Evolutionary conservation across 2,113 vertebrate species (phyloP), one percentile per base, ranked within the genome.

Genomic region (Pluvialis apricaria): DNA sequence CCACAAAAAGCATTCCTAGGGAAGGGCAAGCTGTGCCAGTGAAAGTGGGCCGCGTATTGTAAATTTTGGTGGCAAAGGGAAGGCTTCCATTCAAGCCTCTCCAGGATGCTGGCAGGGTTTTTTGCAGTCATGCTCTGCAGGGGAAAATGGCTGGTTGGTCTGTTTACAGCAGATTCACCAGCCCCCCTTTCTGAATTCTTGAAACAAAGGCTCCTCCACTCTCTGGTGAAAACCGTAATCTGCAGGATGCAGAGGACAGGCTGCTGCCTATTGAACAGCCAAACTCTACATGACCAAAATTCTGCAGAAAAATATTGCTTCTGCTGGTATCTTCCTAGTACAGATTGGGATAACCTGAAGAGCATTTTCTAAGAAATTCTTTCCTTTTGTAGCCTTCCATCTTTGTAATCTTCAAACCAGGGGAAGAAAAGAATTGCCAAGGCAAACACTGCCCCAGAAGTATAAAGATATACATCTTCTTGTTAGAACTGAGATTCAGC

Each of bases 101-200:
- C 71, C 6, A 4, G 85, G 86, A 76, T 68, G 77, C 64, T 95
- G 97, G 95, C 76, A 81, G 2, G 1, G 44, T 9, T 89, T 92
- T 92, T 52, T 86, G 72, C 72, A 68, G 77, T 71, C 86, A 69
- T 84, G 61, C 77, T 94, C 61, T 81, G 83, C 77, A 76, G 57
- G 69, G 49, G 29, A 88, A 88, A 95, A 86, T 54, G 80, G 47
- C 36, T 94, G 72, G 38, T 76, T 91, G 61, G 80, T 91, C 94
- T 95, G 92, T 55, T 92, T 71, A 61, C 36, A 61, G 73, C 62
- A 88, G 83, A 96, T 96, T 81, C 86, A 94, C 73, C 61, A 88
- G 26, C 32, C 5, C 20, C 8, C 5, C 49, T 55, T 71, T 32
- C 51, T 51, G 31, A 88, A 71, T 86, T 81, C 86, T 71, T 78